These are phyloP conservation scores for Altica lythri DNA, from an alignment of 2,888 invertebrate genomes.

Conservation along the genomic window DNA sequence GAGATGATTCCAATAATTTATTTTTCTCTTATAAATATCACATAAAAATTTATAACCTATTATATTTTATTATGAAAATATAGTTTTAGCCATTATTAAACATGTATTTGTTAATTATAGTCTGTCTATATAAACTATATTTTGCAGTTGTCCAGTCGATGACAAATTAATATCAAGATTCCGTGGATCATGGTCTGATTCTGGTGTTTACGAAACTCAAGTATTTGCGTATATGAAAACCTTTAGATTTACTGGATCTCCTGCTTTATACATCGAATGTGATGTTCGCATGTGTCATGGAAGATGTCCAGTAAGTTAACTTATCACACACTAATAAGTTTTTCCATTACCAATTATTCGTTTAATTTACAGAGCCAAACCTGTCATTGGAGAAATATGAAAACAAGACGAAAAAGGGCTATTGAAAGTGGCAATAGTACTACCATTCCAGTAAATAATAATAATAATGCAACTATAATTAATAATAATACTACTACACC, in stretches of 20 bases:
- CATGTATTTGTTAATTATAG: no score
- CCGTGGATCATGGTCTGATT: conserved; percentile 90
- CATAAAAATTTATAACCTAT: no score
- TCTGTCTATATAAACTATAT: conserved; percentile 2
- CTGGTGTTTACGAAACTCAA: conserved; percentile 89
- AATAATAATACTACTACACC: conserved; percentile 47
- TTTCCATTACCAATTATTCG: not conserved
- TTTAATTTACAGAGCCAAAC: conserved; percentile 76
- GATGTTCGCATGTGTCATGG: conserved; percentile 96
- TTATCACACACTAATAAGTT: not conserved
- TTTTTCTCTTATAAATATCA: no score
- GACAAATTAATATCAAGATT: conserved; percentile 91
- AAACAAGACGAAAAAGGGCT: conserved; percentile 78
- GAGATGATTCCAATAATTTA: no score
- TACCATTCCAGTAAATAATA: not conserved
- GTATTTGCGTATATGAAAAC: conserved; percentile 96
- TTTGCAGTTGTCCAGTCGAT: conserved; percentile 83
- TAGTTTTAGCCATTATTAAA: no score
- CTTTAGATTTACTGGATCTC: conserved; percentile 90
- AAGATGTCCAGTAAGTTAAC: conserved; percentile 79
- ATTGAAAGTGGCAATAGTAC: conserved; percentile 52
- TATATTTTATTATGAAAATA: no score
- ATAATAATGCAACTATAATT: conserved; percentile 45
- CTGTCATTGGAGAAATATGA: conserved; percentile 91
- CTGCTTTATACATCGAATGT: conserved; percentile 91